phyloP scores from a whole-genome alignment of 1,140 invertebrate species.

The Lepidotrigona ventralis region DNA sequence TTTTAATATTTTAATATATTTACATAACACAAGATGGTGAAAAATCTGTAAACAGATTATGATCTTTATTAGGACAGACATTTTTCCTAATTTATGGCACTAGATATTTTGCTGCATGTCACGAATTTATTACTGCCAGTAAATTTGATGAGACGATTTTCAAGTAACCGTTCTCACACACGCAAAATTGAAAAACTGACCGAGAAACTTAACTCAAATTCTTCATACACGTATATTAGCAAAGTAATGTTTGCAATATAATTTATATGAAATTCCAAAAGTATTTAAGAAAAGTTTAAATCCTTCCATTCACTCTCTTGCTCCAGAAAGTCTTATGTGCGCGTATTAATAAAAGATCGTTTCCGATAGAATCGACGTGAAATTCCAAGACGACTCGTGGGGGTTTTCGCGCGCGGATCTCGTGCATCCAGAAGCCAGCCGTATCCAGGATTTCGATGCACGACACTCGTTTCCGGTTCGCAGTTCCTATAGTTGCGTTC shows the following conservation, averaged over 20 bases:
- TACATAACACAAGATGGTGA: not conserved
- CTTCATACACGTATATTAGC: too few relatives aligned
- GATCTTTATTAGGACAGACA: not conserved
- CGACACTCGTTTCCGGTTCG: constrained; percentile 68
- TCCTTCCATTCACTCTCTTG: not conserved
- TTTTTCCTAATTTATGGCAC: not conserved
- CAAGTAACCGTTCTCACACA: too few relatives aligned
- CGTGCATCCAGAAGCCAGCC: constrained; percentile 13
- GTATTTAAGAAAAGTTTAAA: not conserved
- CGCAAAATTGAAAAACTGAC: too few relatives aligned
- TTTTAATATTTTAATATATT: not conserved
- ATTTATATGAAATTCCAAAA: not conserved
- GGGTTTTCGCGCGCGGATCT: not conserved
- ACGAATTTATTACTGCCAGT: not conserved
- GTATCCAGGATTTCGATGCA: constrained; percentile 48
- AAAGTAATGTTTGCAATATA: not conserved
- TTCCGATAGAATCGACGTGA: not conserved
- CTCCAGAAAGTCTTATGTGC: not conserved
- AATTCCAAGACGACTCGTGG: not conserved
- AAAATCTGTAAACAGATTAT: not conserved
- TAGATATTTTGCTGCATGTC: not conserved
- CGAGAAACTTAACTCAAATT: too few relatives aligned
- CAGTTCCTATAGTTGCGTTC: constrained; percentile 75
- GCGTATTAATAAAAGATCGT: not conserved
- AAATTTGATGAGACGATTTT: not conserved